phyloP scores from a whole-genome alignment of 2,113 vertebrate species.

The Fulica atra region DNA sequence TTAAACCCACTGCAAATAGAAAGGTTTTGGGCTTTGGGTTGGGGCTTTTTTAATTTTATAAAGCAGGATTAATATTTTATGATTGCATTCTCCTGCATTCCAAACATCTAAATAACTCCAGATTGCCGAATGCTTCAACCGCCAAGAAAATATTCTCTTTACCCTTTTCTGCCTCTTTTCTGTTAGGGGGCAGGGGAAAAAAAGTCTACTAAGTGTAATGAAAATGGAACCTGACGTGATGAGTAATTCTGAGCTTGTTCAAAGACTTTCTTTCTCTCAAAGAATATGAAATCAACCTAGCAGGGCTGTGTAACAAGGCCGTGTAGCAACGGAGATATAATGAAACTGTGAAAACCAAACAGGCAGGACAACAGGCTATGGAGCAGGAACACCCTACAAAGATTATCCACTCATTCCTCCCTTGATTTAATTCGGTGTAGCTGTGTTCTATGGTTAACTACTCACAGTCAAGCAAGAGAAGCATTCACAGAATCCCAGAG shows the following conservation, averaged over 20 bases:
- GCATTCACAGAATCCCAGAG: background rate
- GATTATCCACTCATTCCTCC: background rate
- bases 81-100: background rate
- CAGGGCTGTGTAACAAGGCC: background rate
- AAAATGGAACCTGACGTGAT: background rate
- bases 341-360: background rate
- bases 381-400: background rate
- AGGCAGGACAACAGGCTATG: background rate
- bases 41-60: background rate
- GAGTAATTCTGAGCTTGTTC: background rate
- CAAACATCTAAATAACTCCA: conserved; percentile 37
- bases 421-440: background rate
- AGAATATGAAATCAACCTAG: background rate
- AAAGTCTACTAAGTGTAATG: background rate
- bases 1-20: background rate
- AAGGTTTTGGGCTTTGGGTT: too few species aligned
- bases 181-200: background rate
- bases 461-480: background rate
- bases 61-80: conserved; percentile 18
- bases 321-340: background rate
- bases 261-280: background rate
- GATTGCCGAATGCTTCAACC: background rate
- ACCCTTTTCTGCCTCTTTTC: background rate
- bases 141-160: background rate
- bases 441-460: background rate